Percentiles rank a stretch among this genome's conserved stretches.
Conservation (phyloP, 2,113 vertebrate species). For the Coptodon rendalli region DNA sequence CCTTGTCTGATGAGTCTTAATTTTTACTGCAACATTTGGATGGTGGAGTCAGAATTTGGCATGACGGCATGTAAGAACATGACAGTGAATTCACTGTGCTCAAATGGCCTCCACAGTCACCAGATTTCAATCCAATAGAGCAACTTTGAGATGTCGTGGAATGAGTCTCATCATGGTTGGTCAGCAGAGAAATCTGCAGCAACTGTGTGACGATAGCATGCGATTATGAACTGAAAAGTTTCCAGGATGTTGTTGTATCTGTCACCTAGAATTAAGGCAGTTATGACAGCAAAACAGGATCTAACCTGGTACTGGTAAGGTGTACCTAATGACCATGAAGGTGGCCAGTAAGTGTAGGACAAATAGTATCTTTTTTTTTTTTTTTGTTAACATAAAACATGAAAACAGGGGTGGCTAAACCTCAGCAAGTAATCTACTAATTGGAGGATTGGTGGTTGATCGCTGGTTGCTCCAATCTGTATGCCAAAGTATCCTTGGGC, state of each 20-base stretch:
- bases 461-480: neutral
- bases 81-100: neutral
- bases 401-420: neutral
- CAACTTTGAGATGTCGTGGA: neutral
- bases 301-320: neutral
- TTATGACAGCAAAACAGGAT: neutral
- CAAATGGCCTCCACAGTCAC: neutral
- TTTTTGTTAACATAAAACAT: neutral
- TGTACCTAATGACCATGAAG: neutral
- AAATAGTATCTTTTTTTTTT: neutral
- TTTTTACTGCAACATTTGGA: neutral
- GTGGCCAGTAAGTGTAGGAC: neutral
- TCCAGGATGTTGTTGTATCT: neutral
- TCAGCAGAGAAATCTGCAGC: neutral
- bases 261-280: neutral
- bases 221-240: neutral
- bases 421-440: neutral
- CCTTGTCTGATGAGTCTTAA: accelerated
- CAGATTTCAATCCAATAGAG: neutral
- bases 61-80: neutral
- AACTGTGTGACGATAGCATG: neutral
- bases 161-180: neutral
- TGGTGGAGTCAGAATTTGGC: neutral
- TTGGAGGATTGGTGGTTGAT: neutral
- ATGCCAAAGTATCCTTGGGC: neutral